Evolutionary conservation across 2,797 vertebrate genomes (phyloP).

Genomic region (Pseudocheirus occidentalis): DNA sequence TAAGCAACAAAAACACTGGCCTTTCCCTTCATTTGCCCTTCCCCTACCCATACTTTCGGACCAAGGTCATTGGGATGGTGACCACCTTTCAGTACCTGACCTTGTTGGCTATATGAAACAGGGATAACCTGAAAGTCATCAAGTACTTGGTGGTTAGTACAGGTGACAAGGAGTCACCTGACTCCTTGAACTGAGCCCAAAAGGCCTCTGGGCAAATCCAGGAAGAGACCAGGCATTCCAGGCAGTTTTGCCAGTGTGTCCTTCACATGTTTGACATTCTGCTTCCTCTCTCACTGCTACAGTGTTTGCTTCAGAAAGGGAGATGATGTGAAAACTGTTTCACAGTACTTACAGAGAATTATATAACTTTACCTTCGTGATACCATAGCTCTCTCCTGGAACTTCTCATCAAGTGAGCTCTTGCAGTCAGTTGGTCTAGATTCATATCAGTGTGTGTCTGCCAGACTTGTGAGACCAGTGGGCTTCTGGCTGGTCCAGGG

Average conservation of each 20-base stretch:
- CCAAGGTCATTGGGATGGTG: conserved; percentile 30
- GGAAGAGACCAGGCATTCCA: conserved; percentile 43
- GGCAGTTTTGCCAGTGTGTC: conserved; percentile 48
- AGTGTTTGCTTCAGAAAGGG: conserved; percentile 45
- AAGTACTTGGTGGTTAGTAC: neutral
- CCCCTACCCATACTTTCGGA: neutral
- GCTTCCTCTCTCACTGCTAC: conserved; percentile 38
- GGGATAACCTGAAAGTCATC: conserved; percentile 18
- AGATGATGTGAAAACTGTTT: conserved; percentile 25
- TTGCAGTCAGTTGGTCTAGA: neutral
- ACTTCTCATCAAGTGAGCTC: neutral
- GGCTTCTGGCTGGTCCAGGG: conserved; percentile 37
- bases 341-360: neutral
- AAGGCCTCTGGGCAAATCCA: conserved; percentile 1
- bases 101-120: neutral
- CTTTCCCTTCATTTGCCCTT: neutral
- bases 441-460: neutral
- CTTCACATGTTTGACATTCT: conserved; percentile 56
- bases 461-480: conserved; percentile 6
- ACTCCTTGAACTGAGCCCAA: conserved; percentile 39
- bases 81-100: conserved; percentile 10
- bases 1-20: neutral
- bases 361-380: neutral
- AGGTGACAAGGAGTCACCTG: too few species aligned
- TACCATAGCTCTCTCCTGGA: neutral